Conservation (phyloP, 2,113 vertebrate genomes). For the Siniperca knerii region DNA sequence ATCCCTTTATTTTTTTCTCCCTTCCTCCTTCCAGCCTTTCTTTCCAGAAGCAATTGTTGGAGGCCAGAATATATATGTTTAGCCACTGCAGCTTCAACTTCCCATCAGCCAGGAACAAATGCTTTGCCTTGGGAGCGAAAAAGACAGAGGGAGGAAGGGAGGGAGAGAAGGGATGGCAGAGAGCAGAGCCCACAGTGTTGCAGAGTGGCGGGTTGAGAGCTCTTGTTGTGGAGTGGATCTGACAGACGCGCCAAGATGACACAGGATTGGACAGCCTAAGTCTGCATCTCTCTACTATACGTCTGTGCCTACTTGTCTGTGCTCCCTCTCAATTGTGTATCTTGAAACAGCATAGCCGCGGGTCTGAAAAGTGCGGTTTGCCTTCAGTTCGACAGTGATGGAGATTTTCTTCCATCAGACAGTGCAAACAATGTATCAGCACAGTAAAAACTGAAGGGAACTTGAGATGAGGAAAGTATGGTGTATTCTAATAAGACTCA, state of each 20-base stretch:
- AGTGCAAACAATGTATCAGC: slow-evolving; percentile 70
- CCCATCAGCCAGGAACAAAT: slow-evolving; percentile 75
- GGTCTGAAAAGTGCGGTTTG: slow-evolving; percentile 41
- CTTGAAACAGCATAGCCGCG: slow-evolving; percentile 57
- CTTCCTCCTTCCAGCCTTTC: slow-evolving; percentile 40
- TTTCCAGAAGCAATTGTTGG: slow-evolving; percentile 61
- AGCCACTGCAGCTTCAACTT: slow-evolving; percentile 72
- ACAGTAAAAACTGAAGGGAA: slow-evolving; percentile 51
- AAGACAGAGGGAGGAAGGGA: slow-evolving; percentile 39
- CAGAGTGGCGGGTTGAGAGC: slow-evolving; percentile 60
- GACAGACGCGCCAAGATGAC: slow-evolving; percentile 80
- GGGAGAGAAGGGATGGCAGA: slow-evolving; percentile 29
- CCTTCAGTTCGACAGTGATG: slow-evolving; percentile 62
- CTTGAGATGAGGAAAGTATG: slow-evolving; percentile 59
- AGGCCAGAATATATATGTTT: slow-evolving; percentile 79
- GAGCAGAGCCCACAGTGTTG: slow-evolving; percentile 61
- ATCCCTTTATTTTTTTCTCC: slow-evolving; percentile 23
- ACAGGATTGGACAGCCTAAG: slow-evolving; percentile 66
- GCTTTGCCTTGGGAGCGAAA: slow-evolving; percentile 67
- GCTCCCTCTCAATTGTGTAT: slow-evolving; percentile 62
- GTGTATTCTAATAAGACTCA: slow-evolving; percentile 80
- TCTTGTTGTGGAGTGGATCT: slow-evolving; percentile 78
- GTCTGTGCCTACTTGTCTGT: slow-evolving; percentile 57
- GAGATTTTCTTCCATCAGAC: slow-evolving; percentile 69
- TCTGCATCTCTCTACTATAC: slow-evolving; percentile 61